A percentile compares a stretch with the other conserved stretches of the same genome.
Evolutionary conservation across 2,113 vertebrate species (phyloP).

Genomic region (Paraplagusia blochii): DNA sequence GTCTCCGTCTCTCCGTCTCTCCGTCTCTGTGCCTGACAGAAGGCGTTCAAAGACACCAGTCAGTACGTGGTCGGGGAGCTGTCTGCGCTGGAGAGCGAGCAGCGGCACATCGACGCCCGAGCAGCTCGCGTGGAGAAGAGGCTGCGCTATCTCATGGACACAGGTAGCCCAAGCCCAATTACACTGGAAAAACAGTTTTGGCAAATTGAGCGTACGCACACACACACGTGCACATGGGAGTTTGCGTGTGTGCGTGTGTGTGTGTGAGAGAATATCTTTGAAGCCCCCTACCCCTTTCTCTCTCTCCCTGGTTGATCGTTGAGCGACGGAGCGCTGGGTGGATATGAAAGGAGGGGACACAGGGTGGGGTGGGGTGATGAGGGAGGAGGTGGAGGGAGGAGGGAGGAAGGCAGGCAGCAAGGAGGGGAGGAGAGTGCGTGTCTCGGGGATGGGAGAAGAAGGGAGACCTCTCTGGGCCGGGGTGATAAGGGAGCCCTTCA

Average conservation of each 20-base stretch:
- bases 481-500: conserved; percentile 99
- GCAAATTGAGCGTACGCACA: conserved; percentile 99
- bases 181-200: conserved; percentile 99
- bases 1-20: conserved; percentile 69
- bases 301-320: conserved; percentile 83
- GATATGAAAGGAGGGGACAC: conserved; percentile 72
- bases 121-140: conserved; percentile 99
- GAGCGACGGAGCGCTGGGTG: conserved; percentile 69
- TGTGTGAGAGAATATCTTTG: conserved; percentile 64
- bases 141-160: conserved; percentile 99
- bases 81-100: conserved; percentile 99
- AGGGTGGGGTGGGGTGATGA: conserved; percentile 24
- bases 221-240: conserved; percentile 67
- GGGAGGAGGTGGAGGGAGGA: conserved; percentile 39
- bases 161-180: conserved; percentile 99
- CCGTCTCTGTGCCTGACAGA: conserved; percentile 82
- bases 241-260: conserved; percentile 43
- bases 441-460: conserved; percentile 66
- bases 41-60: conserved; percentile 99
- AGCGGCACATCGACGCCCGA: conserved; percentile 99
- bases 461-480: conserved; percentile 97
- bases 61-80: conserved; percentile 99
- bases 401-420: conserved; percentile 20
- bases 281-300: conserved; percentile 42
- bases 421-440: conserved; percentile 33